These are phyloP conservation scores for Rhinella marina DNA, from an alignment of 2,797 vertebrate genomes.

Conservation along the genomic window DNA sequence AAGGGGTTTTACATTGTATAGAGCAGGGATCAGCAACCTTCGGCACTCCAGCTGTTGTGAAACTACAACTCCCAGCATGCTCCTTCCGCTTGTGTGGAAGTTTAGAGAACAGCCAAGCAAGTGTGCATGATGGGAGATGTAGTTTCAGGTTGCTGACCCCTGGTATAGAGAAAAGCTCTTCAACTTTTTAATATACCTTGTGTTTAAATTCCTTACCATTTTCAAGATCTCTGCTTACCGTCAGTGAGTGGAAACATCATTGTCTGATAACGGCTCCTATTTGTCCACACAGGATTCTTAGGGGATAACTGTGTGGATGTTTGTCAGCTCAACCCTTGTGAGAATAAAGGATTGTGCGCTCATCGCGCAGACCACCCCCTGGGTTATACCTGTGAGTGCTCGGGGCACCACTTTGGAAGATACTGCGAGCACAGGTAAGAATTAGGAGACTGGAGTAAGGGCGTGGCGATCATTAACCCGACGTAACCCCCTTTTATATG, in stretches of 20 bases:
- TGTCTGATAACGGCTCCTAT: neutral
- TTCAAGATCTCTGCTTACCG: neutral
- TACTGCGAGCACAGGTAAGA: constrained; percentile 96
- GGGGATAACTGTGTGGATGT: constrained; percentile 89
- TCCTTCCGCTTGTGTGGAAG: no score
- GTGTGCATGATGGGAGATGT: no score
- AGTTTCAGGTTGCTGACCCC: no score
- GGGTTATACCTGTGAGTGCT: constrained; percentile 93
- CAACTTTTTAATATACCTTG: no score
- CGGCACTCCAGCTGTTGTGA: no score
- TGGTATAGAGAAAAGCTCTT: no score
- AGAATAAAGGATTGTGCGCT: constrained; percentile 91
- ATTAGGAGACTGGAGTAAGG: neutral
- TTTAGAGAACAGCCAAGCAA: no score
- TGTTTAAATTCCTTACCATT: neutral
- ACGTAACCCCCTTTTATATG: neutral
- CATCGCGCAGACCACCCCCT: constrained; percentile 84
- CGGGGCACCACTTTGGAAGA: constrained; percentile 89
- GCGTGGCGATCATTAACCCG: neutral
- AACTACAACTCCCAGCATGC: no score
- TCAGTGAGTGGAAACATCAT: neutral
- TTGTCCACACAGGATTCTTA: constrained; percentile 84
- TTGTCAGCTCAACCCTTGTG: constrained; percentile 96
- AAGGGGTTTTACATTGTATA: no score
- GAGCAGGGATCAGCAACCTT: no score